Evolutionary conservation across 2,888 invertebrate genomes (phyloP), one percentile per base, ranked within the genome.

Genomic region (Beris morrisii): DNA sequence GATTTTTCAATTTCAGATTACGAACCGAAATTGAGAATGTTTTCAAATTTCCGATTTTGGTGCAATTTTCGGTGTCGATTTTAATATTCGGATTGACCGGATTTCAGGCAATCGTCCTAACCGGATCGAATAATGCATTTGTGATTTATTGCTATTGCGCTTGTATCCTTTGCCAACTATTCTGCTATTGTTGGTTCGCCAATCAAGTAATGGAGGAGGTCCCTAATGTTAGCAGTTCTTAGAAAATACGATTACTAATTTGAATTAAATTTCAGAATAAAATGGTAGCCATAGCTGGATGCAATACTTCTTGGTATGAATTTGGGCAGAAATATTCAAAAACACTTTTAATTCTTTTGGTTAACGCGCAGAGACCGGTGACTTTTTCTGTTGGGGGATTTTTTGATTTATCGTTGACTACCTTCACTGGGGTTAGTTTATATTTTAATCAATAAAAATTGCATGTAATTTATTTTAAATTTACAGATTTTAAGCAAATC

Each of bases 151-250:
- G 73, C 1, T 71, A 76, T 54, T 72, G 74, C n/a, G 68, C 71
- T 52, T 77, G 76, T 54, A 72, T 77, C 11, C 71, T 76, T 13
- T 72, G 69, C 4, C 72, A 78, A 32, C 67, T 78, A 4, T 74
- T 77, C 7, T 38, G 74, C 2, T 77, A 75, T 45, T 77, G 76
- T 54, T 77, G 74, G 73, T 76, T 74, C 56, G 76, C 75, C n/a
- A 77, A 75, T 65, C 74, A 75, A 58, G 74, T 75, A 2, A 73
- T 71, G 38, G 75, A 74, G 15, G 73, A 74, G 73, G 75, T 74
- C 12, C 15, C 4, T 65, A 11, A 58, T 44, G n/a, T 38, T 45
- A n/a, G 38, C 2, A 22, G 22, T 38, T 7, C 9, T 38, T 38
- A 3, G 1, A 38, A 38, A 38, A 22, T 22, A 22, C 22, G 22